A percentile compares a stretch with the other conserved stretches of the same genome.
Conservation (phyloP, 2,888 invertebrate genomes). For the Sussaba pulchella region DNA sequence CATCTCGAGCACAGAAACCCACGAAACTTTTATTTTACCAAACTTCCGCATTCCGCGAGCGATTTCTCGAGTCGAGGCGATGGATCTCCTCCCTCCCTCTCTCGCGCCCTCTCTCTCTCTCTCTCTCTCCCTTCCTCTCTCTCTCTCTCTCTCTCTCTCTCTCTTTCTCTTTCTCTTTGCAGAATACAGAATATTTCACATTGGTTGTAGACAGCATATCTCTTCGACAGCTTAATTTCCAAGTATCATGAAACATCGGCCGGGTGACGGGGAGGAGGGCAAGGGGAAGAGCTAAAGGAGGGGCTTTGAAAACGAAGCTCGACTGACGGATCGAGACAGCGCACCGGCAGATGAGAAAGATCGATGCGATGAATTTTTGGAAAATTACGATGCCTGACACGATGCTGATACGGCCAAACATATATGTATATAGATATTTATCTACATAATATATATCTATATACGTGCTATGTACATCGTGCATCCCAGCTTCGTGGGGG, state of each 20-base stretch:
- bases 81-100: not conserved
- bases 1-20: not conserved
- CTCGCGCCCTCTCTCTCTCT: too few relatives aligned
- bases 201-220: too few relatives aligned
- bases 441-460: not conserved
- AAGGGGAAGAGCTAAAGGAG: too few relatives aligned
- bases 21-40: conserved; percentile 31
- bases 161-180: too few relatives aligned
- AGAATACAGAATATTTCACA: too few relatives aligned
- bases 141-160: too few relatives aligned
- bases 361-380: conserved; percentile 57
- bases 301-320: conserved; percentile 2
- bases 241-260: conserved; percentile 53
- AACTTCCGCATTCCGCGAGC: conserved; percentile 52
- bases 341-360: conserved; percentile 25
- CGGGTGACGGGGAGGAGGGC: too few relatives aligned
- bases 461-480: conserved; percentile 28
- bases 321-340: conserved; percentile 46
- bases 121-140: too few relatives aligned
- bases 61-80: not conserved
- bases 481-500: not conserved
- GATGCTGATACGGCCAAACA: not conserved
- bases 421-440: too few relatives aligned
- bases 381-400: conserved; percentile 58
- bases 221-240: conserved; percentile 62